Evolutionary conservation across 2,888 invertebrate genomes (phyloP).

Genomic region (Drosophila mayaguana): DNA sequence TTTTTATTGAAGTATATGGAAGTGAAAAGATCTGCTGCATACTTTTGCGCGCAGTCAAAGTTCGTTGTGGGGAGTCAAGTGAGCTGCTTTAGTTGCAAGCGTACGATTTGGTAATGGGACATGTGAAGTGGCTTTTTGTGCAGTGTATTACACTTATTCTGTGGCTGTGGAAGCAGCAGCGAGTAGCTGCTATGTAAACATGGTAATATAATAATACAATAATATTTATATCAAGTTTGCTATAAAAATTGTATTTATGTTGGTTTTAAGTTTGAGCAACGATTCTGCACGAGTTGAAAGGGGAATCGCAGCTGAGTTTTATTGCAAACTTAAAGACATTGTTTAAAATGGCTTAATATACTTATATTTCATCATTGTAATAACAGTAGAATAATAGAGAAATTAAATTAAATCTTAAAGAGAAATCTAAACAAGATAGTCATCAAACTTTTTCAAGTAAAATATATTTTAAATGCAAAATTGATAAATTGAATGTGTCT

Average conservation of each 20-base stretch:
- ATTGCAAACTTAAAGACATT: background rate
- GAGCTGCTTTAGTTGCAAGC: slow-evolving; percentile 9
- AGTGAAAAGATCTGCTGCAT: slow-evolving; percentile 21
- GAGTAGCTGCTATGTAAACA: background rate
- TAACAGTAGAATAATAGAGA: background rate
- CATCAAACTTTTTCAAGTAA: too few relatives aligned
- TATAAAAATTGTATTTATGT: background rate
- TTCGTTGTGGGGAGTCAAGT: background rate
- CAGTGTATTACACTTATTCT: slow-evolving; percentile 10
- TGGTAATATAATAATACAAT: background rate
- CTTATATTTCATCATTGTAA: too few relatives aligned
- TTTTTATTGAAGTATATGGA: slow-evolving; percentile 1
- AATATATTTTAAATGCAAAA: background rate
- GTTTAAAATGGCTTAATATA: too few relatives aligned
- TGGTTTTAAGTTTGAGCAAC: background rate
- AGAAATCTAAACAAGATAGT: too few relatives aligned
- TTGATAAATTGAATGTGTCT: background rate
- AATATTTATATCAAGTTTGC: background rate
- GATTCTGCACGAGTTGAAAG: background rate
- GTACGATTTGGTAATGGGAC: slow-evolving; percentile 5
- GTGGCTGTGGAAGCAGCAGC: background rate
- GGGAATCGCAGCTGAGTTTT: background rate
- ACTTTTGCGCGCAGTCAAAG: slow-evolving; percentile 25
- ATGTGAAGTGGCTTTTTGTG: slow-evolving; percentile 11
- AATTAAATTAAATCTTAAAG: background rate